These are phyloP conservation scores for Rissa tridactyla DNA, from an alignment of 2,113 vertebrate species.

Conservation along the genomic window DNA sequence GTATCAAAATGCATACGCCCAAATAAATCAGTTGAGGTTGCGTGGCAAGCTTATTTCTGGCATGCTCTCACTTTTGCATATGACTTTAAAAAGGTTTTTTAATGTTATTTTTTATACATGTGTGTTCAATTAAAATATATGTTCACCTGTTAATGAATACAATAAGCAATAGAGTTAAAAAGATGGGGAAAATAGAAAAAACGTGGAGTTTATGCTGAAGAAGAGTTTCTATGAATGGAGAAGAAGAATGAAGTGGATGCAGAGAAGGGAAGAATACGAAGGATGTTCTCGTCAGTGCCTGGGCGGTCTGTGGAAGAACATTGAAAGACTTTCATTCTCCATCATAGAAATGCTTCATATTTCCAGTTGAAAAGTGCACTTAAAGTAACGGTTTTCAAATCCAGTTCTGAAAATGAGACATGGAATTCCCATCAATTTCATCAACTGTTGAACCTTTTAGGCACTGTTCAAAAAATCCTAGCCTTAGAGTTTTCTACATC, in stretches of 20 bases:
- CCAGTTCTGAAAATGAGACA: background rate
- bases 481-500: background rate
- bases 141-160: background rate
- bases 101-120: background rate
- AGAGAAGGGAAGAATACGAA: background rate
- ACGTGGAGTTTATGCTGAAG: background rate
- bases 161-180: background rate
- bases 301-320: background rate
- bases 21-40: background rate
- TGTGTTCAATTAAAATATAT: background rate
- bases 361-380: background rate
- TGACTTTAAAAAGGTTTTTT: background rate
- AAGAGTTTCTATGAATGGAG: background rate
- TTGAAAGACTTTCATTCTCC: background rate
- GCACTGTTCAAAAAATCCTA: background rate
- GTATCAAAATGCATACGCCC: background rate
- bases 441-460: background rate
- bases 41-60: background rate
- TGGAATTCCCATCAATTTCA: background rate
- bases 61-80: background rate
- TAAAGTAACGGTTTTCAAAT: background rate
- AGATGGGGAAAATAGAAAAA: background rate
- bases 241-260: background rate
- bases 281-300: background rate
- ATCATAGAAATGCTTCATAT: background rate